Evolutionary conservation across 2,888 invertebrate species (phyloP).

Genomic region (Chloroclysta siterata): DNA sequence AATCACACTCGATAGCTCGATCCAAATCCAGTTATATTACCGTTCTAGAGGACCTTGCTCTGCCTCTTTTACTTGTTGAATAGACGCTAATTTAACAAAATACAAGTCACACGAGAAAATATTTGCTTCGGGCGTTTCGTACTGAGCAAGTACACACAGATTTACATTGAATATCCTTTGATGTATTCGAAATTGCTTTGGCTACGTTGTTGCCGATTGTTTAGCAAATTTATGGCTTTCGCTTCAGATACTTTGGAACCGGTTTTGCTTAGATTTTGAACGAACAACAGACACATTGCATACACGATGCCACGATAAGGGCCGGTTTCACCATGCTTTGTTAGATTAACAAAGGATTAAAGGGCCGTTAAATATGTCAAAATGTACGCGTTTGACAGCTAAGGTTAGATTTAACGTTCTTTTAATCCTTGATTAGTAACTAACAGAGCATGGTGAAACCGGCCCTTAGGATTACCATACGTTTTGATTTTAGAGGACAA

Average conservation of each 20-base stretch:
- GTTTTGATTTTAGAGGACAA: conserved; percentile 5
- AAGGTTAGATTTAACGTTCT: no score
- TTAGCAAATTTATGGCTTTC: conserved; percentile 17
- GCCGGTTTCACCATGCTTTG: no score
- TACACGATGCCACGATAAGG: conserved; percentile 1
- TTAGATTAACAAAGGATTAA: no score
- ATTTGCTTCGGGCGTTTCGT: conserved; percentile 6
- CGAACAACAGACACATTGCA: conserved; percentile 9
- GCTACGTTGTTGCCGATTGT: conserved; percentile 18
- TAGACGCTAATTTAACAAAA: conserved; percentile 4
- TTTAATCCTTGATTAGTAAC: no score
- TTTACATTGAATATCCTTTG: conserved; percentile 26
- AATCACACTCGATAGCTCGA: no score
- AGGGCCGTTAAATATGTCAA: no score
- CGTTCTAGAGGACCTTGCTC: no score
- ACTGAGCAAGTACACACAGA: neutral
- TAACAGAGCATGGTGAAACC: no score
- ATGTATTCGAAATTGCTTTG: conserved; percentile 27
- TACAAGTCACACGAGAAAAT: conserved; percentile 6
- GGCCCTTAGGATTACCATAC: conserved; percentile 8
- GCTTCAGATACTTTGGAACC: conserved; percentile 7
- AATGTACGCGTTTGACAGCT: no score
- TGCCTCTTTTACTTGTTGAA: neutral
- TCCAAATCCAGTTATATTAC: no score
- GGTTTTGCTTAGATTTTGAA: conserved; percentile 20